phyloP scores from a whole-genome alignment of 2,113 vertebrate species.

The Albula goreensis region DNA sequence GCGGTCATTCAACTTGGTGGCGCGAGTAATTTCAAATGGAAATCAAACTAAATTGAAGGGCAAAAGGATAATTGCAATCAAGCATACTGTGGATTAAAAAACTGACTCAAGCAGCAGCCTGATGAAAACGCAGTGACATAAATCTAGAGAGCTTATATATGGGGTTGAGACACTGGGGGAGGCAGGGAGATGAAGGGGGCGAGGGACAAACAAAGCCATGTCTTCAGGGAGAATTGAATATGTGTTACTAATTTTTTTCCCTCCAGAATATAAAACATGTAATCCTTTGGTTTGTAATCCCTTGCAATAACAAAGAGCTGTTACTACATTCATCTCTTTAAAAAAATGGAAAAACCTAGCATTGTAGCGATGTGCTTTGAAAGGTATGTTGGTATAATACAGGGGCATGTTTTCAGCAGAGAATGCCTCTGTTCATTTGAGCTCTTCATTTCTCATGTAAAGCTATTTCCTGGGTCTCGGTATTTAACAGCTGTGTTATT shows the following conservation, averaged over 20 bases:
- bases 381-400: background rate
- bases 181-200: background rate
- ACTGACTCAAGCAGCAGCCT: background rate
- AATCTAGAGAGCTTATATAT: slow-evolving; percentile 1
- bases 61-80: background rate
- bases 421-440: slow-evolving; percentile 28
- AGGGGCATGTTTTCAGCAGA: background rate
- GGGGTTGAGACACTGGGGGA: background rate
- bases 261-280: background rate
- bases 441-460: slow-evolving; percentile 41
- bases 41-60: background rate
- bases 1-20: background rate
- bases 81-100: background rate
- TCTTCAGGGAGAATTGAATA: background rate
- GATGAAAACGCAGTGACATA: background rate
- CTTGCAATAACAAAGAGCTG: background rate
- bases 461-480: slow-evolving; percentile 40
- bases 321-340: background rate
- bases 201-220: background rate
- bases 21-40: background rate
- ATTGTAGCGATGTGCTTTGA: background rate
- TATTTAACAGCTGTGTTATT: slow-evolving; percentile 60
- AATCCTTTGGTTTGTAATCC: slow-evolving; percentile 10
- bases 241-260: background rate
- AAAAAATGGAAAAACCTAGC: background rate